phyloP scores from a whole-genome alignment of 2,113 vertebrate genomes.

The Zapornia atra region DNA sequence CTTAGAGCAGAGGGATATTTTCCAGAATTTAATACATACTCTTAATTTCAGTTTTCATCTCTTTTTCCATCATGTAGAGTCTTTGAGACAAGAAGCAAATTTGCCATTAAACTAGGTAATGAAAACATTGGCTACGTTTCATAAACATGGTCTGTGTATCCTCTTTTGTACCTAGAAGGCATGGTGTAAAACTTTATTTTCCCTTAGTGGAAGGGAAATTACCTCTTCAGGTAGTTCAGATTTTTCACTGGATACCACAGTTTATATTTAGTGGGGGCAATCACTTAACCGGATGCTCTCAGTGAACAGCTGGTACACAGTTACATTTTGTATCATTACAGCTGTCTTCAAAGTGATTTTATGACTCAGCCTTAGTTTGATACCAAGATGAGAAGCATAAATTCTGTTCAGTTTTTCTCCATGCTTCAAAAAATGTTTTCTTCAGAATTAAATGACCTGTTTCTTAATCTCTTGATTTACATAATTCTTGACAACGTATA shows the following conservation, averaged over 20 bases:
- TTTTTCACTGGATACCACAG: neutral
- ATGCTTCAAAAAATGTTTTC: neutral
- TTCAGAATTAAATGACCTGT: neutral
- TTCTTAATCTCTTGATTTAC: constrained; percentile 1
- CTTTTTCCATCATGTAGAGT: neutral
- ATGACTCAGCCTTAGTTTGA: neutral
- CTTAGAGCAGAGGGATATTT: neutral
- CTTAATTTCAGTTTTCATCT: neutral
- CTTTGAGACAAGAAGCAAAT: neutral
- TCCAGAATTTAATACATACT: neutral
- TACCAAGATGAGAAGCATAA: neutral
- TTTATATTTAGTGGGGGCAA: neutral
- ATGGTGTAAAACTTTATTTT: neutral
- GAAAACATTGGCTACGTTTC: neutral
- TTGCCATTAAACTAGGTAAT: neutral
- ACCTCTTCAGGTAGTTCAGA: neutral
- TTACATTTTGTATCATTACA: constrained; percentile 5
- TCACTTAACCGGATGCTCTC: neutral
- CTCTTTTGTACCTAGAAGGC: neutral
- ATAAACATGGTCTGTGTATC: neutral
- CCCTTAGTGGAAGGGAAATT: neutral
- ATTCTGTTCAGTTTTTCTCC: neutral
- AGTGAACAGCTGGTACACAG: neutral
- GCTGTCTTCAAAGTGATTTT: constrained; percentile 22
- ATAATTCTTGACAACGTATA: neutral